A percentile compares a stretch with the other conserved stretches of the same genome.
Conservation (phyloP, 1,140 invertebrate genomes). For the Saccostrea glomerata region DNA sequence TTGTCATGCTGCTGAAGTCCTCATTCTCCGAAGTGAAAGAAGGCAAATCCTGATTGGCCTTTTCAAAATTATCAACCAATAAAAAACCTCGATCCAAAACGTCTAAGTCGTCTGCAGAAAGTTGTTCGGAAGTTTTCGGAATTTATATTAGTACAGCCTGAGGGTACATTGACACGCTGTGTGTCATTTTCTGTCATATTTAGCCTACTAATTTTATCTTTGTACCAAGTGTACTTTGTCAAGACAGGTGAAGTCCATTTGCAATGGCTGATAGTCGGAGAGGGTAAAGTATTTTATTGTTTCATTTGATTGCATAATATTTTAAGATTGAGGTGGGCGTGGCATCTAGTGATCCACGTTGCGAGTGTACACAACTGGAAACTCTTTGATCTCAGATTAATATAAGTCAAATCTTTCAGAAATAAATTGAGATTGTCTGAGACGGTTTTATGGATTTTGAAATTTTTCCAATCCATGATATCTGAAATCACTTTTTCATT, state of each 20-base stretch:
- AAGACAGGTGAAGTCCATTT: background rate
- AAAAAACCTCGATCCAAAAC: background rate
- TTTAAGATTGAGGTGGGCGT: background rate
- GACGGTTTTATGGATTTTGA: too few relatives aligned
- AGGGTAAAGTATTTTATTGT: constrained; percentile 31
- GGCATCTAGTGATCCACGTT: background rate
- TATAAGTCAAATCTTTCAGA: too few relatives aligned
- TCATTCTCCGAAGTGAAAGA: constrained; percentile 6
- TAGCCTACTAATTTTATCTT: background rate
- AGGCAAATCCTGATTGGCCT: constrained; percentile 33
- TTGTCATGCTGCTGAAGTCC: constrained; percentile 62
- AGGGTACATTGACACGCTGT: background rate
- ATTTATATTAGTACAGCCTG: background rate
- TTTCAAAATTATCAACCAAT: constrained; percentile 11
- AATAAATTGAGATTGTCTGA: too few relatives aligned
- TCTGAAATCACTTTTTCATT: too few relatives aligned
- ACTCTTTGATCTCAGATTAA: too few relatives aligned
- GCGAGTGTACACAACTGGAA: background rate
- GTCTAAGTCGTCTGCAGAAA: constrained; percentile 33
- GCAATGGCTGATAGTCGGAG: constrained; percentile 22
- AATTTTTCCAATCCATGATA: too few relatives aligned
- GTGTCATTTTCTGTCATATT: background rate
- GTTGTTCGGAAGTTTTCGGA: constrained; percentile 1
- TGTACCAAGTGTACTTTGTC: constrained; percentile 24
- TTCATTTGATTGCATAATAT: background rate